Conservation (phyloP, 2,888 invertebrate species). For the Polydrusus tereticollis region DNA sequence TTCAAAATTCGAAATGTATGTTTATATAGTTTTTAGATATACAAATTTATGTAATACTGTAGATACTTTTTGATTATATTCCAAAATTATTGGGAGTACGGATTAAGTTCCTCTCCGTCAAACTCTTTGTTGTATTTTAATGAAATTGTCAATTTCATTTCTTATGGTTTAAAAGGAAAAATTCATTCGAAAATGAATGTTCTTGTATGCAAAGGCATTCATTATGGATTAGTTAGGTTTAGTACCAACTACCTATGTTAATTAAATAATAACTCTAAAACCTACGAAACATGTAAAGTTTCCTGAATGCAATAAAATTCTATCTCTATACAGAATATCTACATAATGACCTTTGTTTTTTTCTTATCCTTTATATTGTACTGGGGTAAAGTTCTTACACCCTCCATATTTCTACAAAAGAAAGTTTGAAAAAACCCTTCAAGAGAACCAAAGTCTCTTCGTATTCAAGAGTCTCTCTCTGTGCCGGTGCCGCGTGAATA, state of each 20-base stretch:
- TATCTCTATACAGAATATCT: slow-evolving; percentile 63
- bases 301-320: slow-evolving; percentile 71
- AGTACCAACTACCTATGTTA: slow-evolving; percentile 62
- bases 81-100: slow-evolving; percentile 65
- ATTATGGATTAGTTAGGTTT: slow-evolving; percentile 57
- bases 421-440: too few relatives aligned
- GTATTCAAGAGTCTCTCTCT: too few relatives aligned
- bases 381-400: too few relatives aligned
- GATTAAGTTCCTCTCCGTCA: slow-evolving; percentile 65
- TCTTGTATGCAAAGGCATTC: slow-evolving; percentile 33
- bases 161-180: slow-evolving; percentile 60
- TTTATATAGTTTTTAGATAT: slow-evolving; percentile 61
- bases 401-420: too few relatives aligned
- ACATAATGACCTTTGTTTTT: neutral
- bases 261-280: slow-evolving; percentile 53
- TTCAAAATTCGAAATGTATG: slow-evolving; percentile 58
- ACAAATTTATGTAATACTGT: slow-evolving; percentile 60
- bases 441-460: too few relatives aligned
- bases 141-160: slow-evolving; percentile 50
- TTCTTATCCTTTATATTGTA: too few relatives aligned
- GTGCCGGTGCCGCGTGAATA: too few relatives aligned
- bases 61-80: slow-evolving; percentile 55
- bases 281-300: slow-evolving; percentile 69
- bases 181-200: slow-evolving; percentile 24
- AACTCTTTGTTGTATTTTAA: slow-evolving; percentile 22